Conservation (phyloP, 2,113 vertebrate genomes). For the Nasalis larvatus region DNA sequence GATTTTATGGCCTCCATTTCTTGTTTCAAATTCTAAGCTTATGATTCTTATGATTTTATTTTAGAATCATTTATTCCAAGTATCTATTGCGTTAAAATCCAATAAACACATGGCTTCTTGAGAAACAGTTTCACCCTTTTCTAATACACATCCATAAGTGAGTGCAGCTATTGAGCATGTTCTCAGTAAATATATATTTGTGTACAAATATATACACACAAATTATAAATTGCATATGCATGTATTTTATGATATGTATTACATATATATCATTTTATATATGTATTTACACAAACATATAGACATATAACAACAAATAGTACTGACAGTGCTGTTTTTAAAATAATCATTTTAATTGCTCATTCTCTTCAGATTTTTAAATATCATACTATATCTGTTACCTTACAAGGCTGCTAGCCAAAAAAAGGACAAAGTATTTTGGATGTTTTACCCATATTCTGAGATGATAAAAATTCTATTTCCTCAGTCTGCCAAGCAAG, state of each 20-base stretch:
- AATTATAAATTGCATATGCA: background rate
- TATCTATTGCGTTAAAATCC: background rate
- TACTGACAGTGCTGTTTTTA: background rate
- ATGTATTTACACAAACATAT: background rate
- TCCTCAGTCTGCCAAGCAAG: background rate
- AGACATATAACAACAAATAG: background rate
- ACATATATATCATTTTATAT: background rate
- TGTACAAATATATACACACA: background rate
- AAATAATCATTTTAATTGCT: background rate
- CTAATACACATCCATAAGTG: background rate
- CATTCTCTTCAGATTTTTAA: background rate
- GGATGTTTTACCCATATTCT: background rate
- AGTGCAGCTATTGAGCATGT: background rate
- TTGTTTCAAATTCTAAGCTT: background rate
- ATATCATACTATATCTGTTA: background rate
- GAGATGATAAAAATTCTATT: background rate
- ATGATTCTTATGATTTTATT: background rate
- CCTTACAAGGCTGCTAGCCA: background rate
- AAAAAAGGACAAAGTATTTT: background rate
- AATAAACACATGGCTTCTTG: background rate
- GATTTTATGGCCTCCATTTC: background rate
- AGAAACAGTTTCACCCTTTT: background rate
- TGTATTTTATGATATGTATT: background rate
- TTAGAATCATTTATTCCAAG: slow-evolving; percentile 2
- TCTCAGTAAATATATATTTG: background rate